Evolutionary conservation across 2,888 invertebrate species (phyloP), one percentile per base, ranked within the genome.

Genomic region (Drosophila anomalata): DNA sequence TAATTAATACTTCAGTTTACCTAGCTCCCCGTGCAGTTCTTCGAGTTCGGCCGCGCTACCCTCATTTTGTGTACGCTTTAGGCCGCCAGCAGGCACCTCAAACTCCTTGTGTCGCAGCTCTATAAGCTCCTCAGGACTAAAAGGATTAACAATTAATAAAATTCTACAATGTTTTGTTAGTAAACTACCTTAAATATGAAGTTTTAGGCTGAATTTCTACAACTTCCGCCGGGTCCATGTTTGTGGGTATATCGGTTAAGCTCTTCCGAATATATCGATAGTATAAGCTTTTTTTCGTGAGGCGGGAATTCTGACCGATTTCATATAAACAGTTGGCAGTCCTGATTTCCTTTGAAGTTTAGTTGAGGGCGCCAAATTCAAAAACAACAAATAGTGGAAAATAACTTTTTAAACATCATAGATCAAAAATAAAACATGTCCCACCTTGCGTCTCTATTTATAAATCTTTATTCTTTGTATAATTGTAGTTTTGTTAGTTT

Each of bases 401-500:
- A 29, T 29, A 29, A 29, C 9, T 8, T 29, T 29, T 9, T 5
- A 29, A 29, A 9, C 2, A 9, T 29, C 36, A 33, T 33, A 33
- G 8, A 33, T 33, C 11, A 24, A 4, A 24, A 24, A 24, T 24
- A 24, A 41, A 41, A 7, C n/a, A 41, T 8, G 0, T 14, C 12
- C 41, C 41, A 8, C 8, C 4, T 9, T 9, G 29, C 53, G 75
- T 77, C 66, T 76, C 82, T 87, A 87, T 82, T 87, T 78, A 87
- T 87, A 82, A 81, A 85, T 82, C 54, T 87, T 75, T 82, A 78
- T 82, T 87, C 75, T 82, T 82, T 82, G 82, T 82, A 82, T 82
- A 87, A 87, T 82, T 81, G 79, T 87, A 82, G 87, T 82, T 82
- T 82, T 66, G 71, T 82, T 82, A 82, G 87, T 84, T 81, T 87